Evolutionary conservation across 2,113 vertebrate species (phyloP), one percentile per base, ranked within the genome.

Genomic region (Elaphurus davidianus): DNA sequence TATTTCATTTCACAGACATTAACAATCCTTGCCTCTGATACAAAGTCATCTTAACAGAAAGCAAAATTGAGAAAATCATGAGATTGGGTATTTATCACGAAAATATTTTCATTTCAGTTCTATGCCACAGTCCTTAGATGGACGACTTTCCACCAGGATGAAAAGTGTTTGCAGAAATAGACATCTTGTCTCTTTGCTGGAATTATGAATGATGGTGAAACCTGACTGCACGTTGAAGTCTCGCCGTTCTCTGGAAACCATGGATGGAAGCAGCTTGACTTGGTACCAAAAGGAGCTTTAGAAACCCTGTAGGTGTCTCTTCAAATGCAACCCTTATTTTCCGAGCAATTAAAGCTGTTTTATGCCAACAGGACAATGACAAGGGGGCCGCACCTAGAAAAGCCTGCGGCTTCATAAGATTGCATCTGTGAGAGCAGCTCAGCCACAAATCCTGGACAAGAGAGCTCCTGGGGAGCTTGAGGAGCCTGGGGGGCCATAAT

Each of bases 291-390:
- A 89, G 2, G 71, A 96, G 50, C 90, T 43, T 86, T 87, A 96
- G 78, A 36, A 93, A 47, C 78, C 50, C 47, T 45, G 91, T 57
- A 79, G 96, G 86, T 82, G 74, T 96, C 52, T 95, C 59, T 97
- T 95, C 76, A 79, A 59, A 57, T 81, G 0, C 10, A 89, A 60
- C 30, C 60, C 86, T 97, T 55, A 55, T 98, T 98, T 98, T 96
- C 95, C 50, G 57, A 83, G 83, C 95, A 93, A 97, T 98, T 98
- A 97, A 96, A 87, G 78, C 60, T 19, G 71, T 83, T 79, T 94
- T 50, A 30, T 90, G 62, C 36, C 93, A 82, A 43, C 0, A 45
- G 59, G 59, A 71, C 33, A 59, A 19, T 59, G 36, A 89, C 45
- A 12, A 62, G 78, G 47, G 43, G 57, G 33, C 67, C n/a, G 71